Base-by-base conservation (phyloP, 2,113 vertebrate genomes). In the Cisticola juncidis region DNA sequence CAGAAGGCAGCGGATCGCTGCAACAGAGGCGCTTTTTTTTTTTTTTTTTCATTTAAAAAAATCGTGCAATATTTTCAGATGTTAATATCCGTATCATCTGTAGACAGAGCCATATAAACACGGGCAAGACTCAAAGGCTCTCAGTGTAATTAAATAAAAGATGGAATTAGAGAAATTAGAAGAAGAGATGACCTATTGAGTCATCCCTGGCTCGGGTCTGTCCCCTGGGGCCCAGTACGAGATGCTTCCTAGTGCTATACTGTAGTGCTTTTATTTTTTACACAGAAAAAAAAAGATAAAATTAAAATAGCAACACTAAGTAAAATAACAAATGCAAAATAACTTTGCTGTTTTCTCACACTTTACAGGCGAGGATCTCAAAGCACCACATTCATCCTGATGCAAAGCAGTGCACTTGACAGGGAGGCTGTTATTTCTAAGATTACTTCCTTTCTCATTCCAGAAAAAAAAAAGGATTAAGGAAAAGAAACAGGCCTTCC, bases 101-200 rank as follows among this genome's bases (percentile, higher is more conserved):
- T 45, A 56, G 14, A 2, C 18, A 0, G 0, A 5, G 33, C 26
- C 9, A 2, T 3, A 4, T 4, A 60, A 15, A 15, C 13, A 12
- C 1, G 24, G 26, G 24, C 36, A 87, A 64, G 87, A 56, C 68
- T 68, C 54, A 82, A 72, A 81, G 22, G 79, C n/a, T 91, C 25
- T 64, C 69, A 40, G 13, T 1, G 4, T 47, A 70, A 95, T 85
- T 22, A 88, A 94, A 88, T 62, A 35, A 61, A 62, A 53, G 56
- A 22, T 23, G 51, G 64, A 87, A 95, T 79, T 51, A 83, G 35
- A 88, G 57, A 94, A 81, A 94, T 86, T 26, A 83, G 35, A 36
- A 48, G 42, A 48, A 57, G 70, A 81, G 47, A 92, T 81, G 94
- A 95, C 94, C 95, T 92, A 93, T 92, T 86, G 79, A 97, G 81